Evolutionary conservation across 1,140 invertebrate genomes (phyloP), one percentile per base, ranked within the genome.

Genomic region (Drosophila malerkotliana): DNA sequence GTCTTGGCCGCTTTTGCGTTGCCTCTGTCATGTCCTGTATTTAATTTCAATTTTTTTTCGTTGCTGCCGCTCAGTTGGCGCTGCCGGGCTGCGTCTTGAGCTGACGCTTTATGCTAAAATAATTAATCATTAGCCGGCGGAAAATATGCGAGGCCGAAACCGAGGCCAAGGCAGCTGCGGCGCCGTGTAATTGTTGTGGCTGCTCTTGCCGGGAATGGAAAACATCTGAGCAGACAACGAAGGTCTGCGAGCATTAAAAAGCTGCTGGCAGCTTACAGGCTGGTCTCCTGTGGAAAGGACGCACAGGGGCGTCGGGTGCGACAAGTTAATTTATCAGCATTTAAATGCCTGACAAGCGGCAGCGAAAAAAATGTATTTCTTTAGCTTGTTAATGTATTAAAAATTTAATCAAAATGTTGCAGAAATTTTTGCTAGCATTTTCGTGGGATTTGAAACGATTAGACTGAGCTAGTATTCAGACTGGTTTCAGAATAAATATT

Each of bases 101-200:
- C 79, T 87, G 83, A 87, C 83, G 83, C 83, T 87, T 87, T 87
- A 88, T 87, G 83, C 83, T 79, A 89, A 89, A 88, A 88, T 87
- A 87, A 87, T 87, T 87, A 87, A 87, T 87, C 83, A 87, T 87
- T 87, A 87, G 83, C 66, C 62, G 66, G 75, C 64, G 78, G 69
- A 83, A 87, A 87, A 88, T 87, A 87, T 90, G 83, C 78, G 71
- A 62, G 73, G 57, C 72, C 74, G 64, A 51, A 53, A 51, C 52
- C 48, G 54, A 34, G 66, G 53, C 54, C 15, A 62, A 55, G 58
- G 52, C 77, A 78, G 83, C 79, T 79, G 79, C 72, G 55, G 64
- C 63, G 56, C 77, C 58, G 41, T 77, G 83, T 87, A 88, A 87
- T 88, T 87, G 82, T 84, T 85, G 77, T 73, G 80, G 81, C 79